Conservation (phyloP, 2,888 invertebrate genomes). For the Paralinhomoeus sp. region DNA sequence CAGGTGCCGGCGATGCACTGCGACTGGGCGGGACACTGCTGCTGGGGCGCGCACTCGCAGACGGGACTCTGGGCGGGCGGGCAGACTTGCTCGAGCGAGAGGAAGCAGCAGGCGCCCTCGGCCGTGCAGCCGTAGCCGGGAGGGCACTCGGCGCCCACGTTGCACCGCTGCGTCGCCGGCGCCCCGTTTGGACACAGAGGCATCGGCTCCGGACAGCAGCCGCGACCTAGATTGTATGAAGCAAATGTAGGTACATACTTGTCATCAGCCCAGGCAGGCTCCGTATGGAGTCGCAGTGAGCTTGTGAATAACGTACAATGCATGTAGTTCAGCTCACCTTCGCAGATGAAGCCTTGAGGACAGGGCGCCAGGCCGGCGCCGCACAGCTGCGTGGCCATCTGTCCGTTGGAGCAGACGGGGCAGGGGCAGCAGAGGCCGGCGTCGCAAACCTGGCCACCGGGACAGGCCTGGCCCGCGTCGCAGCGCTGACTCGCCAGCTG, state of each 20-base stretch:
- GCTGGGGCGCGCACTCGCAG: conserved; percentile 21
- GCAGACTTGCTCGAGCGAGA: conserved; percentile 17
- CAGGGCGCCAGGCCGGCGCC: conserved; percentile 4
- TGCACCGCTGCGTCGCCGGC: conserved; percentile 14
- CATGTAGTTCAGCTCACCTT: too few species aligned
- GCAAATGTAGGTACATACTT: too few species aligned
- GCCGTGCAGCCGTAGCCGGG: conserved; percentile 19
- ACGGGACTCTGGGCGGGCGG: conserved; percentile 12
- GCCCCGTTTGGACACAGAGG: conserved; percentile 21
- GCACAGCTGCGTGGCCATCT: not conserved
- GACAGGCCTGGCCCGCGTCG: conserved; percentile 12
- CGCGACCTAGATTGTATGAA: conserved; percentile 8
- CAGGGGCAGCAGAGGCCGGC: conserved; percentile 10
- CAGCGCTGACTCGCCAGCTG: not conserved
- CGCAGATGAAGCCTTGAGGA: not conserved
- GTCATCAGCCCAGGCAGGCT: too few species aligned
- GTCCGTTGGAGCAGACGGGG: not conserved
- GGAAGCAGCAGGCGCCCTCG: conserved; percentile 18
- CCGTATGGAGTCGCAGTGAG: too few species aligned
- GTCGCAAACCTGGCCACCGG: conserved; percentile 15
- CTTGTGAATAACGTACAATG: too few species aligned
- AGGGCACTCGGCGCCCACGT: conserved; percentile 17
- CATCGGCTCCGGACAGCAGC: conserved; percentile 21
- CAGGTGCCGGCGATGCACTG: conserved; percentile 19
- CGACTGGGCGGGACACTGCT: conserved; percentile 16